phyloP scores from a whole-genome alignment of 2,113 vertebrate species.

The Megaptera novaeangliae region DNA sequence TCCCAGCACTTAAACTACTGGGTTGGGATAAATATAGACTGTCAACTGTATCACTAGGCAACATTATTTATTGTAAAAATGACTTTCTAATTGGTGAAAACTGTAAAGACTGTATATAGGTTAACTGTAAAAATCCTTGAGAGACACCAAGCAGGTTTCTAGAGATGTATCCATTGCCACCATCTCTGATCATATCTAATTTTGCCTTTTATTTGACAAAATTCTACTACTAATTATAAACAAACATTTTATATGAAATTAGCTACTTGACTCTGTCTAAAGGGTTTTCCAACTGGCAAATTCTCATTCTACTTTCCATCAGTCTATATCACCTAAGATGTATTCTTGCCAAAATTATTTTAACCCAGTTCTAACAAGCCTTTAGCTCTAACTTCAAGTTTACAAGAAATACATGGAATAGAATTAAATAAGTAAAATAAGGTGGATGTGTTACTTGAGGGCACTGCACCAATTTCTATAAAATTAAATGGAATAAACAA shows the following conservation, averaged over 20 bases:
- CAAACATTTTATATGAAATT: background rate
- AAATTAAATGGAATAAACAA: background rate
- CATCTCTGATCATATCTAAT: background rate
- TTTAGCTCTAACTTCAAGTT: background rate
- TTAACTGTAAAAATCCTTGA: background rate
- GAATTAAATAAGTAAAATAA: background rate
- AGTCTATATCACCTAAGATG: background rate
- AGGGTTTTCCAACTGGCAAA: background rate
- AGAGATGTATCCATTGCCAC: background rate
- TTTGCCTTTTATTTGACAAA: background rate
- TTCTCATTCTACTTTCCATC: background rate
- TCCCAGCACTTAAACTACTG: background rate
- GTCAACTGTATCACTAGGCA: background rate
- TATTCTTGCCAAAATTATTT: background rate
- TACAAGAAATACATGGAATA: background rate
- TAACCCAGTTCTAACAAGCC: background rate
- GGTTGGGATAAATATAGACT: background rate
- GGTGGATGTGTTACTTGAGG: background rate
- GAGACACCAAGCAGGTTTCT: background rate
- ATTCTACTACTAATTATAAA: background rate
- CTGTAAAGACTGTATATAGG: background rate
- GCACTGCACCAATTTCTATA: background rate
- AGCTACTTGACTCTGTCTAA: background rate
- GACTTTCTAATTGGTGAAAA: background rate
- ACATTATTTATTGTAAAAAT: background rate